phyloP scores from a whole-genome alignment of 2,797 vertebrate species.

The Sparus aurata region DNA sequence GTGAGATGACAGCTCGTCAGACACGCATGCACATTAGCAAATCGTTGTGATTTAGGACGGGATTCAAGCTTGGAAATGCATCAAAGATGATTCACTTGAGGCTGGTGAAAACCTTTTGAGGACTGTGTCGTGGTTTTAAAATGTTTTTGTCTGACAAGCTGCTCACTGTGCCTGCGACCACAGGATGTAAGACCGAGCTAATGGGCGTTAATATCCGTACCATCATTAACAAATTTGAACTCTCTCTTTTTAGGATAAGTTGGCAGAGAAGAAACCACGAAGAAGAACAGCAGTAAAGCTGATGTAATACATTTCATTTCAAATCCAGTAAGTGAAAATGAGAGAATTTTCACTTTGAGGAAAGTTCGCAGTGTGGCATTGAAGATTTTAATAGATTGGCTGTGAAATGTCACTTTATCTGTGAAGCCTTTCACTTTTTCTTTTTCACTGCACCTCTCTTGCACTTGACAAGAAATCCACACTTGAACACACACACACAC shows the following conservation, averaged over 20 bases:
- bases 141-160: slow-evolving; percentile 40
- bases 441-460: slow-evolving; percentile 5
- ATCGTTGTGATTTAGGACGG: not conserved
- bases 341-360: not conserved
- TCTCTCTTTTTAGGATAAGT: not conserved
- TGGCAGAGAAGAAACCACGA: slow-evolving; percentile 6
- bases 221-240: not conserved
- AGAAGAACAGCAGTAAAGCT: slow-evolving; percentile 3
- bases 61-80: slow-evolving; percentile 26
- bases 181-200: slow-evolving; percentile 12
- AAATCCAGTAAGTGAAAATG: not conserved
- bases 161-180: slow-evolving; percentile 14
- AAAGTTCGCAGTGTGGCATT: not conserved
- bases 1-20: slow-evolving; percentile 14
- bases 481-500: slow-evolving; percentile 22
- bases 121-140: slow-evolving; percentile 40
- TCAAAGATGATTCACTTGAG: slow-evolving; percentile 19
- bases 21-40: slow-evolving; percentile 14
- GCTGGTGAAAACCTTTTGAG: not conserved
- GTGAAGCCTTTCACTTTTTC: slow-evolving; percentile 28
- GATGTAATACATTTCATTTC: not conserved
- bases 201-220: slow-evolving; percentile 7
- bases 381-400: slow-evolving; percentile 8
- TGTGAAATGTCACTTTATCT: slow-evolving; percentile 43
- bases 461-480: slow-evolving; percentile 16